These are phyloP conservation scores for Sebastes matsubarae DNA, from an alignment of 2,797 vertebrate genomes.

Conservation along the genomic window DNA sequence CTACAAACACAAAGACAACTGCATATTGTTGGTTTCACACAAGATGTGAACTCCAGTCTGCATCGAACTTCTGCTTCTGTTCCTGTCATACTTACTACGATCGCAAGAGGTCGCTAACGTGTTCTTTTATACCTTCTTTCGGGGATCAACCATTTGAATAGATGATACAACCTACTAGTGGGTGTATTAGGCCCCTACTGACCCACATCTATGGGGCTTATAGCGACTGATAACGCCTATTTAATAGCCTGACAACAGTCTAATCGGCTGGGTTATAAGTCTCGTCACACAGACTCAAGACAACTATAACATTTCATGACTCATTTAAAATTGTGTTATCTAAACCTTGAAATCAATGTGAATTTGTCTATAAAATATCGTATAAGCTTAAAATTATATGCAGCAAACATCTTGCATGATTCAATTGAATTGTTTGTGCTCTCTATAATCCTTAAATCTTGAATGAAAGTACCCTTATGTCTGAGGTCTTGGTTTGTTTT, in stretches of 20 bases:
- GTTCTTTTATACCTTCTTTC: accelerated
- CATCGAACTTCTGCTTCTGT: background rate
- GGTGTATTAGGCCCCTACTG: background rate
- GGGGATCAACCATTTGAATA: too few relatives aligned
- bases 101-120: background rate
- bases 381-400: background rate
- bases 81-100: accelerated
- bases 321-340: background rate
- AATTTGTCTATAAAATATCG: background rate
- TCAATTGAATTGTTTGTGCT: background rate
- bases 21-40: too few relatives aligned
- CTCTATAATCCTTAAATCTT: background rate
- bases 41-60: too few relatives aligned
- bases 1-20: too few relatives aligned
- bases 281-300: background rate
- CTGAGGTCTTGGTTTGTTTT: background rate
- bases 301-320: background rate
- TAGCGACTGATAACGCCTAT: background rate
- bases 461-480: background rate
- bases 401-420: background rate
- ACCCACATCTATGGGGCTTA: background rate
- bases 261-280: background rate
- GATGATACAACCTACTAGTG: background rate
- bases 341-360: background rate
- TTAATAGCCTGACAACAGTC: background rate